Percentiles rank a stretch among this genome's conserved stretches.
phyloP scores from a whole-genome alignment of 1,140 invertebrate species.

The Papilio glaucus region DNA sequence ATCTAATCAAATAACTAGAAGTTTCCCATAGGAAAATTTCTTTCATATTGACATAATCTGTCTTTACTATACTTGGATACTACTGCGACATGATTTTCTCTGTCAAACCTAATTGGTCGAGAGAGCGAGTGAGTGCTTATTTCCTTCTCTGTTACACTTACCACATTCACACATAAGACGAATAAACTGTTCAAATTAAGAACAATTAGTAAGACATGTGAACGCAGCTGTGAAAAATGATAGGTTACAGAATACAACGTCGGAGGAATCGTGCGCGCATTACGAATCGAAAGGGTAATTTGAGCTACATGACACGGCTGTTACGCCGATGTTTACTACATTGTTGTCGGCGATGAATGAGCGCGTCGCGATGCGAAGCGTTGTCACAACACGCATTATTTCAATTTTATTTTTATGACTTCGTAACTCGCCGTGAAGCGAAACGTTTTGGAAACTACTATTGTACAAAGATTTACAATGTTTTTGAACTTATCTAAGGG shows the following conservation, averaged over 20 bases:
- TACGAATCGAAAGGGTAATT: slow-evolving; percentile 68
- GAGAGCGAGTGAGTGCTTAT: too few species aligned
- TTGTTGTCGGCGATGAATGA: slow-evolving; percentile 77
- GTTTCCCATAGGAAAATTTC: too few species aligned
- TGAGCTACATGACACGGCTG: slow-evolving; percentile 66
- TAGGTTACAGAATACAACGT: slow-evolving; percentile 32
- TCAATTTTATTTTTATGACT: slow-evolving; percentile 77
- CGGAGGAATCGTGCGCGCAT: slow-evolving; percentile 28
- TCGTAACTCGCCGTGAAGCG: slow-evolving; percentile 74
- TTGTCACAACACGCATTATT: slow-evolving; percentile 82
- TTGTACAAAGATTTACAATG: slow-evolving; percentile 69
- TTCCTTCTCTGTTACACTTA: too few species aligned
- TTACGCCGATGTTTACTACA: slow-evolving; percentile 74
- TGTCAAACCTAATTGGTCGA: too few species aligned
- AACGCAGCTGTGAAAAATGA: slow-evolving; percentile 9
- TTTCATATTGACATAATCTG: too few species aligned
- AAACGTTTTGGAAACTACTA: slow-evolving; percentile 66
- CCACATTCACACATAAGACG: neutral
- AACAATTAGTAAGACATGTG: slow-evolving; percentile 13
- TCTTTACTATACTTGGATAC: too few species aligned
- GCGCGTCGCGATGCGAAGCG: slow-evolving; percentile 72
- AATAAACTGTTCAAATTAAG: neutral
- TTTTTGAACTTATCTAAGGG: slow-evolving; percentile 57
- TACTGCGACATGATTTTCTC: too few species aligned
- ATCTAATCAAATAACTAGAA: too few species aligned